These are phyloP conservation scores for Triplophysa tibetana DNA, from an alignment of 2,113 vertebrate species.

Conservation along the genomic window DNA sequence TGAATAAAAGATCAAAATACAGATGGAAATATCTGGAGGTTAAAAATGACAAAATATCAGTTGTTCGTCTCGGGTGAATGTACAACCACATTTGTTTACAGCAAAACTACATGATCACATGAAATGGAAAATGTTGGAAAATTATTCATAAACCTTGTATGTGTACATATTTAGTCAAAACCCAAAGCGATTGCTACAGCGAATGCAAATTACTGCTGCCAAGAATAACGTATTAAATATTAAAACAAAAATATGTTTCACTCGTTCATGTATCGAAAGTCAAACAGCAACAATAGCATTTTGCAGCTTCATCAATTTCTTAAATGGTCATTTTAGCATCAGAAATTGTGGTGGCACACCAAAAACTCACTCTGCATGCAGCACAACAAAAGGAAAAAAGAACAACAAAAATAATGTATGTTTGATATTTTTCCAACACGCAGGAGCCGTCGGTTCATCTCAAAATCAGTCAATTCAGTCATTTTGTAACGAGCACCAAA, in stretches of 20 bases:
- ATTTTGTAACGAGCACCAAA: constrained; percentile 20
- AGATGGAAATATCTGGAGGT: neutral
- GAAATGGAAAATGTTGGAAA: neutral
- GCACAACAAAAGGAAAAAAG: constrained; percentile 11
- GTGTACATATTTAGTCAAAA: neutral
- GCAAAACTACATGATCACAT: neutral
- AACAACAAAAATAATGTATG: neutral
- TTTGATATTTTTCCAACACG: constrained; percentile 13
- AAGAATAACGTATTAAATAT: neutral
- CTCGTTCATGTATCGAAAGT: neutral
- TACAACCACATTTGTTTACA: neutral
- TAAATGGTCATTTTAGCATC: constrained; percentile 7
- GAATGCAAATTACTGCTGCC: neutral
- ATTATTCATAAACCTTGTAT: neutral
- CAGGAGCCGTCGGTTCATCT: neutral
- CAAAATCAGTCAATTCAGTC: neutral
- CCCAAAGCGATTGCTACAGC: constrained; percentile 3
- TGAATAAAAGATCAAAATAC: neutral
- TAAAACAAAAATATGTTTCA: neutral
- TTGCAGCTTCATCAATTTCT: neutral
- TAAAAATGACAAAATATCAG: neutral
- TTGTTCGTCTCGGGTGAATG: neutral
- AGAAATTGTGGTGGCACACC: neutral
- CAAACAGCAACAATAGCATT: neutral
- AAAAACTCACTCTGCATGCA: constrained; percentile 40